These are phyloP conservation scores for Choristoneura fumiferana DNA, from an alignment of 1,140 invertebrate genomes.

Conservation along the genomic window DNA sequence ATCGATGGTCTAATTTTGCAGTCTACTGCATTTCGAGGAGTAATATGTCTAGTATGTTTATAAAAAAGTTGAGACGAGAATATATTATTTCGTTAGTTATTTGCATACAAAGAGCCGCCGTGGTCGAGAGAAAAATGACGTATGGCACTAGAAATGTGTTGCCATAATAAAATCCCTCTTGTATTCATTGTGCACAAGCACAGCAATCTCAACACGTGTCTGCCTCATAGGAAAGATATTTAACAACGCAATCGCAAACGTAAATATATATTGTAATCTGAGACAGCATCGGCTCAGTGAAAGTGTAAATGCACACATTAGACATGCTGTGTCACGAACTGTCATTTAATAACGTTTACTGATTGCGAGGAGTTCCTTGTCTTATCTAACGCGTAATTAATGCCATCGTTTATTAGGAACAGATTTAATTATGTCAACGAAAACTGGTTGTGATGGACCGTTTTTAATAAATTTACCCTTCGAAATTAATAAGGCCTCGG, in stretches of 20 bases:
- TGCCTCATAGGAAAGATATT: background rate
- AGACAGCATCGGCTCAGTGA: background rate
- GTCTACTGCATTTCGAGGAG: no score
- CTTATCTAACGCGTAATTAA: background rate
- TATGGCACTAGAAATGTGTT: background rate
- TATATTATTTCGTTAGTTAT: background rate
- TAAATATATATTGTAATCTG: slow-evolving; percentile 5
- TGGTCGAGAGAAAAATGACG: background rate
- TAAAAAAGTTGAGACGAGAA: no score
- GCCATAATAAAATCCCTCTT: slow-evolving; percentile 1
- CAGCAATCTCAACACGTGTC: background rate
- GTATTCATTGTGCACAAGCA: background rate
- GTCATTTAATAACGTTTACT: slow-evolving; percentile 1
- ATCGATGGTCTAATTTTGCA: no score
- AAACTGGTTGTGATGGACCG: background rate
- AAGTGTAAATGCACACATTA: slow-evolving; percentile 14
- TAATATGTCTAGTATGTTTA: no score
- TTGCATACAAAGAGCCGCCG: slow-evolving; percentile 1
- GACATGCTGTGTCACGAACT: slow-evolving; percentile 8
- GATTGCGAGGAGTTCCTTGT: background rate
- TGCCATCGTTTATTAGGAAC: background rate
- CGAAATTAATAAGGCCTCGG: background rate
- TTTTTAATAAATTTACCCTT: background rate
- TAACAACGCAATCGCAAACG: slow-evolving; percentile 1
- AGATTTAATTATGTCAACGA: background rate